These are phyloP conservation scores for Hormaphis cornu DNA, from an alignment of 1,140 invertebrate species.

Conservation along the genomic window DNA sequence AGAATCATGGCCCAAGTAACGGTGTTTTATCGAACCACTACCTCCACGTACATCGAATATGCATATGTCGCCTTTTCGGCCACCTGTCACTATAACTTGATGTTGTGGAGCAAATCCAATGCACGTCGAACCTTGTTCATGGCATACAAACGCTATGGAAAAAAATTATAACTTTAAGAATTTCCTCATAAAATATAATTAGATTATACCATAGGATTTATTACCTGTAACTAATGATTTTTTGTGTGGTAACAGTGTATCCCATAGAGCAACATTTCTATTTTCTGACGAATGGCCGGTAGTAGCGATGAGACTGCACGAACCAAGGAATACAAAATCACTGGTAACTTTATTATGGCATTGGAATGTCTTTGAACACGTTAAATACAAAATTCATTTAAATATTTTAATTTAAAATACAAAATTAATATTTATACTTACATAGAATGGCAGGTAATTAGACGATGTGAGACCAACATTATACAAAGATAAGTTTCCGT, in stretches of 20 bases:
- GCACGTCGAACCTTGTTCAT: slow-evolving; percentile 82
- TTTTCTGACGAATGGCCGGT: slow-evolving; percentile 93
- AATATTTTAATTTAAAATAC: not conserved
- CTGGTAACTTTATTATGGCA: slow-evolving; percentile 95
- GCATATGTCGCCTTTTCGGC: slow-evolving; percentile 90
- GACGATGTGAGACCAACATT: slow-evolving; percentile 80
- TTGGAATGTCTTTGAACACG: slow-evolving; percentile 70
- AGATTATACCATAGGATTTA: not conserved
- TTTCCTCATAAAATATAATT: not conserved
- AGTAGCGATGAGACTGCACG: slow-evolving; percentile 93
- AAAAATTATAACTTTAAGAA: not conserved
- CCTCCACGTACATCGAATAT: slow-evolving; percentile 89
- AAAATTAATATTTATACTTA: slow-evolving; percentile 50
- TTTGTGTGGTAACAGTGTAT: slow-evolving; percentile 89
- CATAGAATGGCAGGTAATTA: slow-evolving; percentile 85
- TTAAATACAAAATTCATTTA: slow-evolving; percentile 37
- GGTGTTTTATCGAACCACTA: slow-evolving; percentile 60
- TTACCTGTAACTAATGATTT: slow-evolving; percentile 81
- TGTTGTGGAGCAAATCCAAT: slow-evolving; percentile 85
- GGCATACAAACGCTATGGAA: slow-evolving; percentile 73
- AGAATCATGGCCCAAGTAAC: slow-evolving; percentile 84
- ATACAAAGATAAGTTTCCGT: slow-evolving; percentile 77
- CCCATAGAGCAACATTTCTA: slow-evolving; percentile 97
- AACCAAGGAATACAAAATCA: slow-evolving; percentile 95
- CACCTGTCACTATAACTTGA: slow-evolving; percentile 85